Conservation (phyloP, 2,113 vertebrate genomes). For the Butorides virescens region DNA sequence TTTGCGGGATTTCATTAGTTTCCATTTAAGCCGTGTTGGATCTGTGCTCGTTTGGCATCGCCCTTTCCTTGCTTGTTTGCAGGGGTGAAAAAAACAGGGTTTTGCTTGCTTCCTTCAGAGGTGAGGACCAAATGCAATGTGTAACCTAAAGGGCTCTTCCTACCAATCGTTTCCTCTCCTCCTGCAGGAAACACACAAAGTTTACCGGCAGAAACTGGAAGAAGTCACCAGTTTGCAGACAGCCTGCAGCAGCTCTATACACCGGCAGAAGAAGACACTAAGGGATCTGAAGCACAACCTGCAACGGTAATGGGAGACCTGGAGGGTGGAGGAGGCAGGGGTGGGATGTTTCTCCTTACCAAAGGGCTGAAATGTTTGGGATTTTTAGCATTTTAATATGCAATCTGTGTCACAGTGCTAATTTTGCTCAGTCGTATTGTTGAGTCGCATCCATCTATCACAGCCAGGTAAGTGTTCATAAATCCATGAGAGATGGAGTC, state of each 20-base stretch:
- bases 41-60: background rate
- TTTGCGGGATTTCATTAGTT: background rate
- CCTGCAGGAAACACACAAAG: slow-evolving; percentile 89
- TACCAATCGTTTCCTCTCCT: background rate
- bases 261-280: slow-evolving; percentile 86
- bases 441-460: background rate
- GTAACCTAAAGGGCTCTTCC: background rate
- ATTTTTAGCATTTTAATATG: background rate
- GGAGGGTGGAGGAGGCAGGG: background rate
- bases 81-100: rapidly evolving
- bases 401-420: background rate
- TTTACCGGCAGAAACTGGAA: slow-evolving; percentile 92
- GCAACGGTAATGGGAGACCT: slow-evolving; percentile 71
- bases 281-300: slow-evolving; percentile 81
- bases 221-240: slow-evolving; percentile 89
- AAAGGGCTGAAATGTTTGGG: background rate
- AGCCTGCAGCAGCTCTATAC: slow-evolving; percentile 84
- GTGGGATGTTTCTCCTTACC: background rate
- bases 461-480: background rate
- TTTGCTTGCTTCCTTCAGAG: background rate
- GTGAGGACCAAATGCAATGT: background rate
- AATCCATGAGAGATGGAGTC: background rate
- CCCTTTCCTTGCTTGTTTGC: background rate
- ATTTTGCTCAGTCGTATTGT: background rate
- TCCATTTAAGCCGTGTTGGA: background rate